Evolutionary conservation across 92 coral and sea anemone genomes (phyloP).

Genomic region (Zoanthus solanderi): DNA sequence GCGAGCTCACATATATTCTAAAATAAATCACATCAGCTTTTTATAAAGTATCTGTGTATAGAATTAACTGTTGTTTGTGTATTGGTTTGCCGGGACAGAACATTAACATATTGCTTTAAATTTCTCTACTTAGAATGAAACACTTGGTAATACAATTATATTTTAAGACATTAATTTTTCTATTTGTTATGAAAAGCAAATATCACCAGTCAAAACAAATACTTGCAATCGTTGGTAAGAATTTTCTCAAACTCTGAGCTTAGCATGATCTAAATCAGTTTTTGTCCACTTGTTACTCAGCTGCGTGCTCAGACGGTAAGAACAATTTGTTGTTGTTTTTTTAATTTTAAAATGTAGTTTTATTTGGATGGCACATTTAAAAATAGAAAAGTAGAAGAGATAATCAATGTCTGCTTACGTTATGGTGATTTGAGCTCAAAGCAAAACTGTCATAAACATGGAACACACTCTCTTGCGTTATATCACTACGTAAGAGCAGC

Average conservation of each 20-base stretch:
- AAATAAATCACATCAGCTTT: not conserved
- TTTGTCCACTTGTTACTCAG: not conserved
- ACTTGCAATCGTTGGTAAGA: not conserved
- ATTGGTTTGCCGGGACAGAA: not conserved
- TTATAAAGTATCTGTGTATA: not conserved
- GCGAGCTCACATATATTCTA: not conserved
- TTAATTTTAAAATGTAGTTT: not conserved
- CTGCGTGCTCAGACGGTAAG: not conserved
- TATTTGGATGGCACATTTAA: not conserved
- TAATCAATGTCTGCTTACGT: not conserved
- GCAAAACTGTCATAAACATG: not conserved
- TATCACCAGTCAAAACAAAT: constrained; percentile 21
- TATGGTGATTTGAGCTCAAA: not conserved
- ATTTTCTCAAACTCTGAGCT: not conserved
- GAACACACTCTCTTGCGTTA: too few species aligned
- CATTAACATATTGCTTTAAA: not conserved
- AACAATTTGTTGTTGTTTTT: not conserved
- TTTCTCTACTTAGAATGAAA: not conserved
- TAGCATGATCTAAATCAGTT: not conserved
- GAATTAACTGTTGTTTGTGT: not conserved
- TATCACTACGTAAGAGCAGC: too few species aligned
- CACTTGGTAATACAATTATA: not conserved
- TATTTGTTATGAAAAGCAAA: constrained; percentile 37
- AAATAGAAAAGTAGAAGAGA: not conserved
- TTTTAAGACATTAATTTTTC: not conserved